These are phyloP conservation scores for Notodonta ziczac DNA, from an alignment of 2,888 invertebrate species.

Conservation along the genomic window DNA sequence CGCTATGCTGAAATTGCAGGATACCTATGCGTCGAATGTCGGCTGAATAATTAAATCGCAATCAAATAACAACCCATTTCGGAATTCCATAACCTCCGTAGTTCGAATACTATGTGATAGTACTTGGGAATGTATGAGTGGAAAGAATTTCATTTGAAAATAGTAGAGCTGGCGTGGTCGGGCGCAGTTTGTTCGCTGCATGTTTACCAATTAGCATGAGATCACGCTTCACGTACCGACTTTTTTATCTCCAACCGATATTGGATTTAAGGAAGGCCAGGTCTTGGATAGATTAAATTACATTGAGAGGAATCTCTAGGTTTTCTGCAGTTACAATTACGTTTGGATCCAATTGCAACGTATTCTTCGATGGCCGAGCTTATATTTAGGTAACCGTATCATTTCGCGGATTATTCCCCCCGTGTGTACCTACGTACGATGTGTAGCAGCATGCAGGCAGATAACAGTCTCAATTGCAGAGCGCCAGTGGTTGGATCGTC, in stretches of 20 bases:
- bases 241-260: conserved; percentile 54
- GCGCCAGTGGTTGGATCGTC: conserved; percentile 74
- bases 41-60: conserved; percentile 72
- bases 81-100: conserved; percentile 62
- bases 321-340: conserved; percentile 55
- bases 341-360: conserved; percentile 39
- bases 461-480: conserved; percentile 81
- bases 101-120: conserved; percentile 60
- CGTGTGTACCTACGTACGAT: conserved; percentile 40
- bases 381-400: conserved; percentile 66
- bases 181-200: conserved; percentile 60
- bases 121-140: conserved; percentile 69
- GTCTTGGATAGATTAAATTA: not conserved
- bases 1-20: conserved; percentile 32
- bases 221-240: conserved; percentile 36
- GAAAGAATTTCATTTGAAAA: conserved; percentile 80
- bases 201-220: conserved; percentile 73
- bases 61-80: conserved; percentile 66
- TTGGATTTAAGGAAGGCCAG: no score
- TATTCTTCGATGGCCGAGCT: conserved; percentile 46
- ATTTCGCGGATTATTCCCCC: conserved; percentile 57
- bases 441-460: conserved; percentile 62
- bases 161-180: conserved; percentile 59
- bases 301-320: conserved; percentile 23
- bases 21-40: conserved; percentile 53